These are phyloP conservation scores for Caerostris darwini DNA, from an alignment of 1,140 invertebrate genomes.

Conservation along the genomic window DNA sequence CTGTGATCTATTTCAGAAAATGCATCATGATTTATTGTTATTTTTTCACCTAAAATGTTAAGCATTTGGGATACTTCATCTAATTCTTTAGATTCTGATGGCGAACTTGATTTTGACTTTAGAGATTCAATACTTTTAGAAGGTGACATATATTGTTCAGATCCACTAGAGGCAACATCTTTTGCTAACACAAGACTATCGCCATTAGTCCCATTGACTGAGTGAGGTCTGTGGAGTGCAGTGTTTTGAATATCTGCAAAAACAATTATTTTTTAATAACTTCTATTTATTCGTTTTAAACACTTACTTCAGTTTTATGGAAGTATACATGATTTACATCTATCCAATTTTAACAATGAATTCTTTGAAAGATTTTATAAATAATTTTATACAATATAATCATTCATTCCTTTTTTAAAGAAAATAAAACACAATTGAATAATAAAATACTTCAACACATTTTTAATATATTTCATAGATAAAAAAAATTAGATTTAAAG, in stretches of 20 bases:
- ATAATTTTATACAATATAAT: too few species aligned
- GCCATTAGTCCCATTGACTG: conserved; percentile 7
- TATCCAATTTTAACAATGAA: too few species aligned
- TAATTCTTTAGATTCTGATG: conserved; percentile 3
- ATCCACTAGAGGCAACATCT: conserved; percentile 46
- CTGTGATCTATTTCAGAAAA: conserved; percentile 80
- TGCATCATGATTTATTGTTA: conserved; percentile 76
- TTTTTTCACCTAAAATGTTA: conserved; percentile 44
- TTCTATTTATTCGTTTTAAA: too few species aligned
- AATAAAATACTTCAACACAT: too few species aligned
- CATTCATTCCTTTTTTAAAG: too few species aligned
- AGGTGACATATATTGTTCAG: conserved; percentile 59
- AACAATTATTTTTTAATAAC: neutral
- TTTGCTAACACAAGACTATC: neutral
- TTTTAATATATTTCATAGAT: too few species aligned
- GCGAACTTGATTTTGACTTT: neutral
- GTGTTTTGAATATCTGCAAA: neutral
- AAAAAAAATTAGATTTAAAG: too few species aligned
- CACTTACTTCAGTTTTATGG: too few species aligned
- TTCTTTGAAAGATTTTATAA: too few species aligned
- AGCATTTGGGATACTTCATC: conserved; percentile 18
- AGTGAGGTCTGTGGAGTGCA: neutral
- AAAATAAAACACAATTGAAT: too few species aligned
- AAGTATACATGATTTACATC: too few species aligned
- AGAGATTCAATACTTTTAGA: neutral